These are phyloP conservation scores for Choreutis nemorana DNA, from an alignment of 2,888 invertebrate species.

Conservation along the genomic window DNA sequence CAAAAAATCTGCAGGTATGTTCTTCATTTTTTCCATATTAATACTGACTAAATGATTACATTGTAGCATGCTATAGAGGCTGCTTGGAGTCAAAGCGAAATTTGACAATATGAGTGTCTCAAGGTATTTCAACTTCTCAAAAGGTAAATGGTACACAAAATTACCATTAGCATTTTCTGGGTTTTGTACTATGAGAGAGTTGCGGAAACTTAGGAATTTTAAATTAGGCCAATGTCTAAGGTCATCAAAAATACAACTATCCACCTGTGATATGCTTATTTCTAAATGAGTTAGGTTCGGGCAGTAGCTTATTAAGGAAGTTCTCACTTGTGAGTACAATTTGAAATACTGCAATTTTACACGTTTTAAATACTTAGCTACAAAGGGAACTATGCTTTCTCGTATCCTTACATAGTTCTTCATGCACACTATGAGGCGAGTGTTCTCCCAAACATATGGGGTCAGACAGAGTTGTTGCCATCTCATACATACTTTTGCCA, in stretches of 20 bases:
- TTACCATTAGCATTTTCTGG: conserved; percentile 53
- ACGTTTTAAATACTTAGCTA: conserved; percentile 59
- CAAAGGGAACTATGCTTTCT: conserved; percentile 61
- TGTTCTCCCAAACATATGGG: conserved; percentile 60
- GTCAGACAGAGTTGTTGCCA: conserved; percentile 60
- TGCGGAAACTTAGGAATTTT: conserved; percentile 59
- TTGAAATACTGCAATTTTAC: conserved; percentile 64
- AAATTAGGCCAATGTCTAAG: conserved; percentile 56
- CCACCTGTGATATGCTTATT: conserved; percentile 64
- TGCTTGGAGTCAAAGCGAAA: conserved; percentile 54
- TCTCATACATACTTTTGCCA: conserved; percentile 54
- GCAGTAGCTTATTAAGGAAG: conserved; percentile 55
- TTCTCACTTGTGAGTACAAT: conserved; percentile 57
- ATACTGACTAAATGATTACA: conserved; percentile 56
- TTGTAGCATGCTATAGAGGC: conserved; percentile 55
- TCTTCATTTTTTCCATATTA: conserved; percentile 64
- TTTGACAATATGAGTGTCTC: conserved; percentile 56
- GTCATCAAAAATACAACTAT: conserved; percentile 62
- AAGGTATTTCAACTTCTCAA: conserved; percentile 49
- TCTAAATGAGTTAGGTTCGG: conserved; percentile 61
- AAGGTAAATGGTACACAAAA: conserved; percentile 57
- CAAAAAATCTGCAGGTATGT: conserved; percentile 56
- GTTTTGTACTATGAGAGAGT: conserved; percentile 56
- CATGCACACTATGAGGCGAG: conserved; percentile 60
- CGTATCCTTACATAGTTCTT: conserved; percentile 59